phyloP scores from a whole-genome alignment of 1,140 invertebrate genomes.

The Trissolcus basalis region DNA sequence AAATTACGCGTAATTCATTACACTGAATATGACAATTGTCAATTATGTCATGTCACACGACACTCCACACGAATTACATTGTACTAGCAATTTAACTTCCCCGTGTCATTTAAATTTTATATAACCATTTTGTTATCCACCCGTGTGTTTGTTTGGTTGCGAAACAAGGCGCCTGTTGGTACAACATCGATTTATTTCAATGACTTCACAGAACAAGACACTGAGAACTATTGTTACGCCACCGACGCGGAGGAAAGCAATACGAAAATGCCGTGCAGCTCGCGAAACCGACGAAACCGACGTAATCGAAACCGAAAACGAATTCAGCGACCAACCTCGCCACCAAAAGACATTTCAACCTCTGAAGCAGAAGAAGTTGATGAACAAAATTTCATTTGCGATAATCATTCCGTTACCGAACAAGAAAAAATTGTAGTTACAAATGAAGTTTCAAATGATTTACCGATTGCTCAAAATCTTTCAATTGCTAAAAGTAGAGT shows the following conservation, averaged over 20 bases:
- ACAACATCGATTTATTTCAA: conserved; percentile 15
- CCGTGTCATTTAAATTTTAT: conserved; percentile 9
- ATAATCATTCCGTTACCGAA: conserved; percentile 1
- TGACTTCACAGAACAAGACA: conserved; percentile 31
- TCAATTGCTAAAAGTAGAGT: conserved; percentile 29
- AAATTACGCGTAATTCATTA: neutral
- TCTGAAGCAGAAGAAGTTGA: conserved; percentile 17
- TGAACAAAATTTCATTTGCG: conserved; percentile 8
- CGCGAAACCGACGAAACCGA: conserved; percentile 55
- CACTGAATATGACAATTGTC: conserved; percentile 11
- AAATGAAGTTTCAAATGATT: conserved; percentile 14
- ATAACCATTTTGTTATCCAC: conserved; percentile 21
- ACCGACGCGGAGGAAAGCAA: conserved; percentile 58
- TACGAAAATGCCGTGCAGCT: conserved; percentile 39
- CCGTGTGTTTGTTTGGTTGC: conserved; percentile 5
- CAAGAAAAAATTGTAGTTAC: conserved; percentile 3
- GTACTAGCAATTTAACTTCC: conserved; percentile 7
- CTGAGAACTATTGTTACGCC: conserved; percentile 52
- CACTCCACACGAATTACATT: conserved; percentile 9
- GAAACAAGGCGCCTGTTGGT: neutral
- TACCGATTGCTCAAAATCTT: conserved; percentile 44
- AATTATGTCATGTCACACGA: conserved; percentile 4
- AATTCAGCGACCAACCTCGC: conserved; percentile 20
- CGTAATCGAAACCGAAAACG: conserved; percentile 43
- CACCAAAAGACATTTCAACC: conserved; percentile 14